Evolutionary conservation across 2,797 vertebrate genomes (phyloP).

Genomic region (Passerculus sandwichensis): DNA sequence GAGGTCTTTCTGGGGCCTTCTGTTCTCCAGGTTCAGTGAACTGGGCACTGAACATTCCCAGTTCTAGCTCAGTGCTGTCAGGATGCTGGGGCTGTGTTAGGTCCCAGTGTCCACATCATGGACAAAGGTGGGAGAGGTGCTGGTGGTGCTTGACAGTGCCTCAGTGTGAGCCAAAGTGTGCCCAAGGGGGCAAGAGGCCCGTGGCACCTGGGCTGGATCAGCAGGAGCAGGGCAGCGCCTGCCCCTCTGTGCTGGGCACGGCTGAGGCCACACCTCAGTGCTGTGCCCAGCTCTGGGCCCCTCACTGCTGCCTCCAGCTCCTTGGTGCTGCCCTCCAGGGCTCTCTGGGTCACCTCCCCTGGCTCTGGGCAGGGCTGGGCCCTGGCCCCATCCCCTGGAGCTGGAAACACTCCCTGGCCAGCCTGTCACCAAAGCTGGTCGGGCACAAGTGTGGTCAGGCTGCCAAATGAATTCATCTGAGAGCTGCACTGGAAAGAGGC

Average conservation of each 20-base stretch:
- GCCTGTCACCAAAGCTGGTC: background rate
- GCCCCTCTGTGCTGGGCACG: background rate
- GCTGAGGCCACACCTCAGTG: background rate
- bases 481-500: background rate
- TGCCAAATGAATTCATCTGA: background rate
- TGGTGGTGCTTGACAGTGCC: fast-evolving
- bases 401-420: background rate
- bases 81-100: background rate
- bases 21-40: background rate
- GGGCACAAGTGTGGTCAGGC: background rate
- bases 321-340: background rate
- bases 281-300: background rate
- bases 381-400: background rate
- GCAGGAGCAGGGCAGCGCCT: background rate
- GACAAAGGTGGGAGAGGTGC: background rate
- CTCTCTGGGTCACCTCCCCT: background rate
- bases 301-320: background rate
- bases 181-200: background rate
- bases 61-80: background rate
- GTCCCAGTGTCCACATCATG: background rate
- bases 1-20: background rate
- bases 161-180: background rate
- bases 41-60: background rate
- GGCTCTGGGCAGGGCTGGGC: background rate
- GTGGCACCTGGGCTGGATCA: background rate